Conservation (phyloP, 2,113 vertebrate species). For the Motacilla tschutschensis region DNA sequence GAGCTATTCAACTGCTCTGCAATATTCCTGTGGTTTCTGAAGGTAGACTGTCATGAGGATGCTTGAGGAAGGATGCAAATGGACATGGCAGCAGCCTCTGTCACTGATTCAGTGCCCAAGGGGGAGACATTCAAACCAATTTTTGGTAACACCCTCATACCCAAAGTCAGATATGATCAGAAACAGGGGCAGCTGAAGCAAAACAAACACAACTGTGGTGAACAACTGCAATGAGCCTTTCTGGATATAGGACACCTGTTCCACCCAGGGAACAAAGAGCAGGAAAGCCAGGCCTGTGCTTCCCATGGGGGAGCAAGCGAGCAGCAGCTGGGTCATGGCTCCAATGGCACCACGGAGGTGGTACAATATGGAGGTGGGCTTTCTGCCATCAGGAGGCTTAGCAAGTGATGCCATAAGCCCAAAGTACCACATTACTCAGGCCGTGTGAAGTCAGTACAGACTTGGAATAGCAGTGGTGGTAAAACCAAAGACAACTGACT, state of each 20-base stretch:
- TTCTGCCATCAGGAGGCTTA: neutral
- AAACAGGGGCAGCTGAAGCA: neutral
- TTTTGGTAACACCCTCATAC: neutral
- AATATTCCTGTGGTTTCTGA: neutral
- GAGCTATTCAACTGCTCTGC: neutral
- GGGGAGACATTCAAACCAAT: neutral
- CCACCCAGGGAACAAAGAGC: neutral
- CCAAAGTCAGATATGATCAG: neutral
- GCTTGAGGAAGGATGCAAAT: neutral
- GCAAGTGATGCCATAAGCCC: neutral
- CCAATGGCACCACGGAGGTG: neutral
- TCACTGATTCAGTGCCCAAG: neutral
- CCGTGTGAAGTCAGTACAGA: neutral
- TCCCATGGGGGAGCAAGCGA: fast-evolving
- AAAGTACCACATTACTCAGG: neutral
- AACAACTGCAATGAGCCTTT: neutral
- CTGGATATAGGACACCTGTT: neutral
- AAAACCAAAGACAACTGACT: neutral
- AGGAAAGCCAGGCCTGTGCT: neutral
- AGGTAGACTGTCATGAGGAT: neutral
- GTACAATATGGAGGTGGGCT: neutral
- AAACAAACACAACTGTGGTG: neutral
- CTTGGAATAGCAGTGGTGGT: neutral
- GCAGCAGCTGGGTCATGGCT: neutral
- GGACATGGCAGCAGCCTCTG: neutral